Base-by-base conservation (phyloP, 1,140 invertebrate species). In the Andrena cerasifolii region DNA sequence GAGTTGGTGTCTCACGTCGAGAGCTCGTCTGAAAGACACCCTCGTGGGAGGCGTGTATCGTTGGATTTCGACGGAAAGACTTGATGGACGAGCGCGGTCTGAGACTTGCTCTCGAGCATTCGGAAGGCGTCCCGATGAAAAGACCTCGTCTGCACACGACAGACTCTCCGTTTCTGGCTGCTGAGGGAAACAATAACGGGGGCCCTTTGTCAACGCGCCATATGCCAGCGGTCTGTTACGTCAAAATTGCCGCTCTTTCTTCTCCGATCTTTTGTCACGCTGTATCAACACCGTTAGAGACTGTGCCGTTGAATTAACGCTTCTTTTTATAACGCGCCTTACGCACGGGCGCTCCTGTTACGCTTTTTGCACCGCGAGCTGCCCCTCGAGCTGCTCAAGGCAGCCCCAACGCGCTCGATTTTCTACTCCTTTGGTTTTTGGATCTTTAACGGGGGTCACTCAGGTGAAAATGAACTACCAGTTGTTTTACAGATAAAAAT, bases 141-240 rank as follows among this genome's bases (percentile, higher is more conserved):
- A 78, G 62, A 54, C 51, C 47, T 76, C 24, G 53, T n/a, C 28
- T 43, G 14, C 16, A 58, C 12, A 53, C 49, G 54, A 54, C 58
- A 51, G 51, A 49, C 59, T 76, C 49, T n/a, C n/a, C n/a, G n/a
- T 43, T 75, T 28, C 31, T 67, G 28, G 43, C 43, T 28, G 67
- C 62, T 54, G 16, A 61, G n/a, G 36, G 10, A 10, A 40, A 14
- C 65, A 45, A 65, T n/a, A 76, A 68, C 66, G 45, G 54, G 4
- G n/a, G 0, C 24, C 70, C 49, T 71, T 84, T 83, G 76, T 84
- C 47, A 24, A 36, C 33, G 31, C 45, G 59, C 71, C 82, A 84
- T 79, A 76, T 84, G 82, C 59, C 36, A 12, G 21, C 12, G 24
- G 24, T 49, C 7, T 18, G 61, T 78, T 73, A 47, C 62, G 49